Conservation (phyloP, 2,113 vertebrate genomes). For the Phalacrocorax carbo region DNA sequence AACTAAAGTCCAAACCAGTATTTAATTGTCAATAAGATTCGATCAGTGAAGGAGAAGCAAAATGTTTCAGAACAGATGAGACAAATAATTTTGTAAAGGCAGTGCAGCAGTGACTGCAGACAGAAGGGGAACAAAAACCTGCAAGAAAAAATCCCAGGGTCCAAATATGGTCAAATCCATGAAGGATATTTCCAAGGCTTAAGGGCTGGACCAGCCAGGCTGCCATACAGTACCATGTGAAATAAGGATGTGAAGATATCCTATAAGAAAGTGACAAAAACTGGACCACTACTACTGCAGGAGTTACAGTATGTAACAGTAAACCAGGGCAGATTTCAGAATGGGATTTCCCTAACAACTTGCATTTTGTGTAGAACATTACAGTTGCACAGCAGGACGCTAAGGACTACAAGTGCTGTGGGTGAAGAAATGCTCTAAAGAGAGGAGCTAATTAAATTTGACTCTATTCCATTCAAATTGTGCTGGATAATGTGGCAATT, state of each 20-base stretch:
- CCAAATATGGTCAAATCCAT: neutral
- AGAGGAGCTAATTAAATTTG: slow-evolving; percentile 4
- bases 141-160: neutral
- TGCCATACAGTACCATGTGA: neutral
- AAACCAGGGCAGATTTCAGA: neutral
- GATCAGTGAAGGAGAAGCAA: neutral
- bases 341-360: neutral
- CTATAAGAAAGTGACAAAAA: neutral
- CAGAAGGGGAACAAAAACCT: neutral
- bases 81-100: neutral
- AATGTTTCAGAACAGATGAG: neutral
- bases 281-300: neutral
- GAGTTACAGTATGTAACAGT: neutral
- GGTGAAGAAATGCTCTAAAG: neutral
- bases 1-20: neutral
- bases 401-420: neutral
- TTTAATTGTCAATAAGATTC: neutral
- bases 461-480: neutral
- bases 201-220: neutral
- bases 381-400: neutral
- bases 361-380: neutral
- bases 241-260: neutral
- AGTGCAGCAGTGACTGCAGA: rapidly evolving
- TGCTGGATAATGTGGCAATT: neutral
- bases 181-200: neutral